These are phyloP conservation scores for Acanthopleura granulata DNA, from an alignment of 2,888 invertebrate genomes.

Conservation along the genomic window DNA sequence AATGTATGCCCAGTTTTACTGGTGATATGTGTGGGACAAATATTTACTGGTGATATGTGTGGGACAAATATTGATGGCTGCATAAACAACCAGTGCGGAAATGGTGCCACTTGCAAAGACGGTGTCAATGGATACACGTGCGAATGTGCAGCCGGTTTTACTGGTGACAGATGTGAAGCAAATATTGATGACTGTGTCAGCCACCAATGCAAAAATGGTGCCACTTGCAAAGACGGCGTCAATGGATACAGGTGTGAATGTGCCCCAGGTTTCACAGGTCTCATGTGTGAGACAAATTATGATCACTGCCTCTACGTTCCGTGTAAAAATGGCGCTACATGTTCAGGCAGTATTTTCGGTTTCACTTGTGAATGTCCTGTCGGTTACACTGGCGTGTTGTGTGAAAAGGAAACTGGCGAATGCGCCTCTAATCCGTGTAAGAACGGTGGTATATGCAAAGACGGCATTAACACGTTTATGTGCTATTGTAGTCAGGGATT, in stretches of 20 bases:
- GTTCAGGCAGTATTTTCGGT: background rate
- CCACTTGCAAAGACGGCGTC: constrained; percentile 20
- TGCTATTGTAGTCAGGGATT: constrained; percentile 2
- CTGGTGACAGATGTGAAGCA: constrained; percentile 36
- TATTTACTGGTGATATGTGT: constrained; percentile 75
- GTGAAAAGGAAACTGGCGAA: background rate
- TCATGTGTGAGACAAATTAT: constrained; percentile 38
- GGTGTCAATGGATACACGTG: constrained; percentile 76
- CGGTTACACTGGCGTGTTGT: constrained; percentile 3
- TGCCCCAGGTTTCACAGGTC: background rate
- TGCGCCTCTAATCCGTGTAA: constrained; percentile 40
- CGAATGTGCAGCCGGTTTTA: constrained; percentile 76
- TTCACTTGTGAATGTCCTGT: constrained; percentile 11
- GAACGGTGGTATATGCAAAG: background rate
- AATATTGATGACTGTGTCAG: constrained; percentile 48
- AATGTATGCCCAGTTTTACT: constrained; percentile 51
- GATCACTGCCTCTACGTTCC: constrained; percentile 45
- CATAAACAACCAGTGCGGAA: constrained; percentile 72
- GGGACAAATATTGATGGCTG: constrained; percentile 72
- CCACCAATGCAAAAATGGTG: constrained; percentile 36
- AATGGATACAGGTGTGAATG: constrained; percentile 27
- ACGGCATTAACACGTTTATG: background rate
- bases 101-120: constrained; percentile 44
- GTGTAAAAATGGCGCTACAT: background rate
- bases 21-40: background rate